These are phyloP conservation scores for Tenualosa thibaudeaui DNA, from an alignment of 2,797 vertebrate genomes.

Conservation along the genomic window DNA sequence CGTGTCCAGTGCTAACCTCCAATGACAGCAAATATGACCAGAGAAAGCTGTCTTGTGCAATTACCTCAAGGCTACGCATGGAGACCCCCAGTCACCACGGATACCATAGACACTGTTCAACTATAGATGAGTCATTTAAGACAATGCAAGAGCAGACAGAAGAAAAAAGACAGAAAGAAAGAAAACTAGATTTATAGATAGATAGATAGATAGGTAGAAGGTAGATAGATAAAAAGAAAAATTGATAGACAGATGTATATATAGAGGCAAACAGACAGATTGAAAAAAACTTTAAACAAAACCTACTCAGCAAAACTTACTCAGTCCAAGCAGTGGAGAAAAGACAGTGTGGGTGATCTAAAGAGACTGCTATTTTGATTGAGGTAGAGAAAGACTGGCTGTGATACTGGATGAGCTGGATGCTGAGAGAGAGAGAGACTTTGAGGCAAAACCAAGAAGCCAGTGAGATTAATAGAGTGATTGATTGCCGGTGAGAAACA, in stretches of 20 bases:
- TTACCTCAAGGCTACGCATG: not conserved
- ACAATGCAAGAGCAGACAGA: not conserved
- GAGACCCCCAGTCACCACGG: not conserved
- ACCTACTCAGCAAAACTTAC: too few species aligned
- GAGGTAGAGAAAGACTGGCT: constrained; percentile 18
- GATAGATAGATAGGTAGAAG: not conserved
- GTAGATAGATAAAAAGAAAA: too few species aligned
- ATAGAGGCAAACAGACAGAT: not conserved
- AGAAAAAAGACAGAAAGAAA: not conserved
- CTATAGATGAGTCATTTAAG: not conserved
- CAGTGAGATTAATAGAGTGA: constrained; percentile 66
- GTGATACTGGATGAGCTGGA: too few species aligned
- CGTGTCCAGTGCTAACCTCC: not conserved
- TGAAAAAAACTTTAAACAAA: too few species aligned
- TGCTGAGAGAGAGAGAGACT: constrained; percentile 16
- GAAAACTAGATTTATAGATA: not conserved
- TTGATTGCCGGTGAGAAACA: constrained; percentile 56
- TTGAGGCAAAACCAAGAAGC: constrained; percentile 37
- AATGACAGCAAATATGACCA: constrained; percentile 14
- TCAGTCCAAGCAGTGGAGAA: too few species aligned
- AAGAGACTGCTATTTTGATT: not conserved
- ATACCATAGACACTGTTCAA: not conserved
- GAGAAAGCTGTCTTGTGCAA: not conserved
- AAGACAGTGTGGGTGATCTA: too few species aligned
- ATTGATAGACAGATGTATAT: not conserved